A percentile compares a stretch with the other conserved stretches of the same genome.
Evolutionary conservation across 2,113 vertebrate genomes (phyloP).

Genomic region (Bos taurus): DNA sequence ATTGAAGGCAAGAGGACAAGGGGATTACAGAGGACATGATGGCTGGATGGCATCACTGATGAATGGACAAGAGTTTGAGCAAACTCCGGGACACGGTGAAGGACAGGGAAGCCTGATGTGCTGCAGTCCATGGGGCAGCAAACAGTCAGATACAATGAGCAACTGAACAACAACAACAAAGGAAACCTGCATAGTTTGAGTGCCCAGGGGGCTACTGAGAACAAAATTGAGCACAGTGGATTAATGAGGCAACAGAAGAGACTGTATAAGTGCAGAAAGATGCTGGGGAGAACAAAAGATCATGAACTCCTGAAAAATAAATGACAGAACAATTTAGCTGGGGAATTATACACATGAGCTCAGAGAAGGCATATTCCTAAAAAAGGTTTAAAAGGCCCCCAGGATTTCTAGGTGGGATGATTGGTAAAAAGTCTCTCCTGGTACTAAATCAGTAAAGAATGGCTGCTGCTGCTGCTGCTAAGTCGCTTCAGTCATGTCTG

Average conservation of each 20-base stretch:
- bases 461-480: background rate
- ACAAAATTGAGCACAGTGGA: background rate
- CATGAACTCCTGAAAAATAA: background rate
- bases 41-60: background rate
- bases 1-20: background rate
- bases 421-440: background rate
- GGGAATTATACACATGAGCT: background rate
- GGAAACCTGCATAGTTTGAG: background rate
- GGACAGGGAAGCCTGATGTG: background rate
- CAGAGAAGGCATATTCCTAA: background rate
- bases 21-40: background rate
- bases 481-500: too few species aligned
- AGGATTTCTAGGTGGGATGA: background rate
- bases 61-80: background rate
- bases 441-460: background rate
- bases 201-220: background rate
- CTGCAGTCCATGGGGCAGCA: background rate
- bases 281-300: background rate
- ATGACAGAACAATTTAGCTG: background rate
- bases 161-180: background rate
- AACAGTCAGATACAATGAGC: background rate
- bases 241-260: background rate
- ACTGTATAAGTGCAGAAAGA: background rate
- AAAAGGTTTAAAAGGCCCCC: background rate
- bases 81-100: background rate